These are phyloP conservation scores for Sciurus niger DNA, from an alignment of 2,113 vertebrate genomes.

Conservation along the genomic window DNA sequence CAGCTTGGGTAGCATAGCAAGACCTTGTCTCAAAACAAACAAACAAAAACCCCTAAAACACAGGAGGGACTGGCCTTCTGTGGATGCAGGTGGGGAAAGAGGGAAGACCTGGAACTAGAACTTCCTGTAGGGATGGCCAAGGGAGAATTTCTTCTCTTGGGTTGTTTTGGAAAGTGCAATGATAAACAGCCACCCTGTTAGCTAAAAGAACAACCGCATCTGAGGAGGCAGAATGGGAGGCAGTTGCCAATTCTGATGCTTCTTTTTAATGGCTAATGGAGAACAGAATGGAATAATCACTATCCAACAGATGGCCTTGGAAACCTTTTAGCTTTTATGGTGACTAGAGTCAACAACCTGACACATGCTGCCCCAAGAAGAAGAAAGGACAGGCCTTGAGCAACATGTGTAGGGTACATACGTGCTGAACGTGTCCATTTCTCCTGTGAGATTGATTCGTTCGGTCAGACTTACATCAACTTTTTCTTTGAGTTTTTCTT, in stretches of 20 bases:
- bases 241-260: constrained; percentile 35
- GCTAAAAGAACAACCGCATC: neutral
- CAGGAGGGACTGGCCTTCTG: neutral
- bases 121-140: neutral
- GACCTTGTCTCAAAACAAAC: neutral
- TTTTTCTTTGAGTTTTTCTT: constrained; percentile 99
- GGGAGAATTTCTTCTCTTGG: constrained; percentile 2
- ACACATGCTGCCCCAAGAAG: neutral
- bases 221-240: neutral
- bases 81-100: neutral
- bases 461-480: constrained; percentile 95
- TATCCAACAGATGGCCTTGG: constrained; percentile 62
- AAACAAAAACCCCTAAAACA: neutral
- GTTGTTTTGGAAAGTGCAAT: constrained; percentile 77
- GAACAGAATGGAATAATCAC: neutral
- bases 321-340: neutral
- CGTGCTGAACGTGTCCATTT: constrained; percentile 99
- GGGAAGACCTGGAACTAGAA: neutral
- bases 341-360: neutral
- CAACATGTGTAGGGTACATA: constrained; percentile 84
- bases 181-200: neutral
- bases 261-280: constrained; percentile 45
- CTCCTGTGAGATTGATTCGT: constrained; percentile 96
- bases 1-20: neutral
- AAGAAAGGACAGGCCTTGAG: neutral